These are phyloP conservation scores for Zaprionus tsacasi DNA, from an alignment of 1,140 invertebrate species.

Conservation along the genomic window DNA sequence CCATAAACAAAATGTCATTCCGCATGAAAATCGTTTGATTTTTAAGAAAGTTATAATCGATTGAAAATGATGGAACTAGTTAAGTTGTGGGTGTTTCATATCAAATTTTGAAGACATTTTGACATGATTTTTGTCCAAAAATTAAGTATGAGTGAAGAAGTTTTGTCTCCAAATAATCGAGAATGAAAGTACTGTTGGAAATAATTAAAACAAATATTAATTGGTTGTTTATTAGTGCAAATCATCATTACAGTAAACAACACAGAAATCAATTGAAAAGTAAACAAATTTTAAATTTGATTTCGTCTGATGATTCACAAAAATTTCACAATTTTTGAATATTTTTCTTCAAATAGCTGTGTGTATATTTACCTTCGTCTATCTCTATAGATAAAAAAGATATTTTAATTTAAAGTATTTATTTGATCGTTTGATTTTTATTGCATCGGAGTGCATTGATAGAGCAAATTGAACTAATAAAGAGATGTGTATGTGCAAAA, in stretches of 20 bases:
- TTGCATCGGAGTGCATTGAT: slow-evolving; percentile 63
- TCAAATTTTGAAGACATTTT: too few relatives aligned
- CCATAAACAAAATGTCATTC: too few relatives aligned
- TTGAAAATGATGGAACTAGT: too few relatives aligned
- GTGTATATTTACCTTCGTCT: neutral
- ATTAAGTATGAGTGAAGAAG: too few relatives aligned
- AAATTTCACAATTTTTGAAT: neutral
- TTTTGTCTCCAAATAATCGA: neutral
- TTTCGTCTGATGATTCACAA: neutral
- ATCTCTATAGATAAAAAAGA: neutral
- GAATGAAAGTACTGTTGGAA: neutral
- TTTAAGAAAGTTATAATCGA: too few relatives aligned
- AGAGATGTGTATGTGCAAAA: slow-evolving; percentile 58
- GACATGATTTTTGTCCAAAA: too few relatives aligned
- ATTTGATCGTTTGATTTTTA: slow-evolving; percentile 68
- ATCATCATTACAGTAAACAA: neutral
- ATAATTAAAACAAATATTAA: neutral
- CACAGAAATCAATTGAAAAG: neutral
- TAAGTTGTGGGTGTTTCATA: too few relatives aligned
- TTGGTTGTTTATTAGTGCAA: slow-evolving; percentile 4
- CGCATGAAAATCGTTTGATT: too few relatives aligned
- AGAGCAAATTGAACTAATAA: slow-evolving; percentile 77
- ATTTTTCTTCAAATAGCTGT: neutral
- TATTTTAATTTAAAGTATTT: slow-evolving; percentile 24
- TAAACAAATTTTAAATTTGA: neutral